Conservation (phyloP, 2,888 invertebrate genomes). For the Clivina fossor region DNA sequence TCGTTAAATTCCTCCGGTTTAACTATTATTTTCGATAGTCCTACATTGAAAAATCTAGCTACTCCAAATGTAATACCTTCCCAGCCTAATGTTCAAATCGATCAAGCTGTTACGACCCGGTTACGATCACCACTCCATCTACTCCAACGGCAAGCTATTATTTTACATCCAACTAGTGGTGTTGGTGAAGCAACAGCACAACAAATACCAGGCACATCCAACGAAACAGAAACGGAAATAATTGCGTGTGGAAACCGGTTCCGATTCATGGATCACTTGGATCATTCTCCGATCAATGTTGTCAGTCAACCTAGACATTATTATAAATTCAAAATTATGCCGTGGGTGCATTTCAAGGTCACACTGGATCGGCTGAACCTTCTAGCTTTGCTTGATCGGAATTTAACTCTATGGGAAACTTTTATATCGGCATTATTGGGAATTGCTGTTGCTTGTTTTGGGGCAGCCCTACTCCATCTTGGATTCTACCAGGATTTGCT, state of each 20-base stretch:
- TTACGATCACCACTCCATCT: constrained; percentile 36
- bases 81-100: constrained; percentile 17
- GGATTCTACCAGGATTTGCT: constrained; percentile 90
- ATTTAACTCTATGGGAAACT: constrained; percentile 80
- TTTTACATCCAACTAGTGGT: constrained; percentile 38
- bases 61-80: constrained; percentile 19
- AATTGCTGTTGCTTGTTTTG: constrained; percentile 80
- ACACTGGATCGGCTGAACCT: constrained; percentile 91
- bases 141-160: constrained; percentile 43
- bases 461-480: constrained; percentile 77
- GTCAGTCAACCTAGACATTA: constrained; percentile 56
- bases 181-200: constrained; percentile 42
- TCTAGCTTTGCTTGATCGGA: constrained; percentile 90
- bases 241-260: constrained; percentile 60
- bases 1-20: constrained; percentile 54
- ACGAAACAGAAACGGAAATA: constrained; percentile 60
- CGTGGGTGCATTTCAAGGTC: constrained; percentile 70
- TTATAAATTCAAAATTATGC: constrained; percentile 75
- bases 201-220: constrained; percentile 53
- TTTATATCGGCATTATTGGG: constrained; percentile 81
- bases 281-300: constrained; percentile 49
- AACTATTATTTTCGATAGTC: constrained; percentile 52
- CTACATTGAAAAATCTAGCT: constrained; percentile 40
- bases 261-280: constrained; percentile 60
- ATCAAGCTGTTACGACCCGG: constrained; percentile 9